Conservation (phyloP, 2,113 vertebrate genomes). For the Merops nubicus region DNA sequence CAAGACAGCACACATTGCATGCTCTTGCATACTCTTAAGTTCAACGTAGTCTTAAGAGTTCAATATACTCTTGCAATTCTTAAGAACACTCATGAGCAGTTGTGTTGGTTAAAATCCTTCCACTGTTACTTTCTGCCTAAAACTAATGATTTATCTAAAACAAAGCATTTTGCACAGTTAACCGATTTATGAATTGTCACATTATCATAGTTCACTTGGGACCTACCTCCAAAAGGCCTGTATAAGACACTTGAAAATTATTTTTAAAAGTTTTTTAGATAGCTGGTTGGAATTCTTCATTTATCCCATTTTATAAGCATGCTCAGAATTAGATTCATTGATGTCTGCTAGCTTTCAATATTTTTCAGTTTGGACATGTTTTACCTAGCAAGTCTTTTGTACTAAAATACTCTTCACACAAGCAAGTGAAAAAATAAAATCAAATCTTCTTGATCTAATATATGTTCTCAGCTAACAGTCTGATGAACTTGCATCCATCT, state of each 20-base stretch:
- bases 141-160: not conserved
- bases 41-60: no score
- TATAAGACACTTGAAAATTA: not conserved
- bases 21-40: no score
- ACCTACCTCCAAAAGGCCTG: not conserved
- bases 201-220: not conserved
- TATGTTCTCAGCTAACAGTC: not conserved
- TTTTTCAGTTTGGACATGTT: not conserved
- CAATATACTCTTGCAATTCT: no score
- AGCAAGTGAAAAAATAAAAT: not conserved
- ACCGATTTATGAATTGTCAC: not conserved
- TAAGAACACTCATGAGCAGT: not conserved
- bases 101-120: not conserved
- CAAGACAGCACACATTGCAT: not conserved
- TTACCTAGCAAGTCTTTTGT: not conserved
- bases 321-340: not conserved
- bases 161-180: not conserved
- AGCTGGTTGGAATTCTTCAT: not conserved
- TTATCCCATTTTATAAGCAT: not conserved
- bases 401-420: not conserved
- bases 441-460: not conserved
- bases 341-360: not conserved
- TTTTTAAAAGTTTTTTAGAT: not conserved
- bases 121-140: not conserved
- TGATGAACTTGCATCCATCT: not conserved